phyloP scores from a whole-genome alignment of 2,888 invertebrate species.

The Autographa gamma region DNA sequence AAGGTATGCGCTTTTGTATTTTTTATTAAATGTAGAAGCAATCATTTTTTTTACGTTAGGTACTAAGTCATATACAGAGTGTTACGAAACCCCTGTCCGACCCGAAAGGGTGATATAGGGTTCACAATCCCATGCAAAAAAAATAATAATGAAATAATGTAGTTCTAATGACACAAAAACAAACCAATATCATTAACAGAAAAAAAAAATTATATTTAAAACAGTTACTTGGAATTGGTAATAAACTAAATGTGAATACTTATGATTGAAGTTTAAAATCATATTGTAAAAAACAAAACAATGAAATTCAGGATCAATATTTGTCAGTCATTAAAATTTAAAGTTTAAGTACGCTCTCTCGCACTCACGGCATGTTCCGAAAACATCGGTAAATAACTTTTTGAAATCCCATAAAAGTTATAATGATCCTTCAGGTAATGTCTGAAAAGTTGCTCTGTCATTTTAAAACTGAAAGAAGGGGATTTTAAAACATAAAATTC shows the following conservation, averaged over 20 bases:
- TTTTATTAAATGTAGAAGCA: not conserved
- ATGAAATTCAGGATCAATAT: not conserved
- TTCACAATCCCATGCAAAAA: no score
- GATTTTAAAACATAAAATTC: slow-evolving; percentile 45
- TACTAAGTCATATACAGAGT: no score
- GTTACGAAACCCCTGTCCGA: no score
- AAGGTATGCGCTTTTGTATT: slow-evolving; percentile 64
- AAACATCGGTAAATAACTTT: slow-evolving; percentile 28
- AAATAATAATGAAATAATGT: no score
- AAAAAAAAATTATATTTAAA: no score
- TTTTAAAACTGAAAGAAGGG: slow-evolving; percentile 34
- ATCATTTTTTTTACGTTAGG: not conserved
- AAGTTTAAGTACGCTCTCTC: not conserved
- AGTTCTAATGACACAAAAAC: no score
- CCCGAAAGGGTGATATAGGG: no score
- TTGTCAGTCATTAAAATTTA: not conserved
- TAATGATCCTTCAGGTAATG: slow-evolving; percentile 36
- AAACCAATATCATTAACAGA: no score
- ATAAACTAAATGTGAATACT: no score
- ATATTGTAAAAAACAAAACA: not conserved
- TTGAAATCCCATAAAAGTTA: slow-evolving; percentile 36
- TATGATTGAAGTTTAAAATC: not conserved
- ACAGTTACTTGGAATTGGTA: no score
- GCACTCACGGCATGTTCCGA: slow-evolving; percentile 14
- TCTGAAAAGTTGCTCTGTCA: slow-evolving; percentile 30